A percentile compares a stretch with the other conserved stretches of the same genome.
phyloP scores from a whole-genome alignment of 2,113 vertebrate species.

The Podarcis cretensis region DNA sequence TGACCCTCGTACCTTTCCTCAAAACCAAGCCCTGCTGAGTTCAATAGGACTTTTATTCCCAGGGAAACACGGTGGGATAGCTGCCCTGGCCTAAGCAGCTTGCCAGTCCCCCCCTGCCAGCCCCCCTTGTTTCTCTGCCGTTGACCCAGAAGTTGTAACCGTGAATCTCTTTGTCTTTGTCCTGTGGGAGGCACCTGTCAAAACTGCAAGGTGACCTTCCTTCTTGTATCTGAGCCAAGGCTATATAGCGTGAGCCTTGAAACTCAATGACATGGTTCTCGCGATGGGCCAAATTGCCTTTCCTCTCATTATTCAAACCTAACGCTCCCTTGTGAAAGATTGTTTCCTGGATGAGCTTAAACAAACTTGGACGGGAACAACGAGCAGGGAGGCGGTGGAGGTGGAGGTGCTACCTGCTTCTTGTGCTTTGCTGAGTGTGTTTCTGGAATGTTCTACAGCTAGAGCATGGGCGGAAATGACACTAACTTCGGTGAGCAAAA shows the following conservation, averaged over 20 bases:
- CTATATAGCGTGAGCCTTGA: slow-evolving; percentile 23
- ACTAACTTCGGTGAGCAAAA: too few species aligned
- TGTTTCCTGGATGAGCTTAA: slow-evolving; percentile 12
- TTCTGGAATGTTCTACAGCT: not conserved
- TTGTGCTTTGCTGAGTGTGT: not conserved
- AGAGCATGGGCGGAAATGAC: too few species aligned
- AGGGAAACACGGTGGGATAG: too few species aligned
- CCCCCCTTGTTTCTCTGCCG: not conserved
- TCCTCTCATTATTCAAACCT: slow-evolving; percentile 24
- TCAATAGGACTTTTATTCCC: not conserved
- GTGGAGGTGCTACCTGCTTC: too few species aligned
- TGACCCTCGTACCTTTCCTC: not conserved
- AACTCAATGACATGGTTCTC: slow-evolving; percentile 18
- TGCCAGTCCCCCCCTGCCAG: not conserved
- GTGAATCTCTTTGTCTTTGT: not conserved
- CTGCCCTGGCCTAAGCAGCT: too few species aligned
- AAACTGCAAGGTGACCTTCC: not conserved
- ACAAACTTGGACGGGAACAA: not conserved
- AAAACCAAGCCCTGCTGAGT: not conserved
- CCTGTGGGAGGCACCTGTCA: not conserved
- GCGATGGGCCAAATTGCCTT: not conserved
- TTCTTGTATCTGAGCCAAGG: not conserved
- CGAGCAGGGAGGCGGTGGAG: not conserved
- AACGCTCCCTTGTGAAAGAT: not conserved
- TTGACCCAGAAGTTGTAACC: not conserved